Base-by-base conservation (phyloP, 2,888 invertebrate species). In the Phasia obesa region DNA sequence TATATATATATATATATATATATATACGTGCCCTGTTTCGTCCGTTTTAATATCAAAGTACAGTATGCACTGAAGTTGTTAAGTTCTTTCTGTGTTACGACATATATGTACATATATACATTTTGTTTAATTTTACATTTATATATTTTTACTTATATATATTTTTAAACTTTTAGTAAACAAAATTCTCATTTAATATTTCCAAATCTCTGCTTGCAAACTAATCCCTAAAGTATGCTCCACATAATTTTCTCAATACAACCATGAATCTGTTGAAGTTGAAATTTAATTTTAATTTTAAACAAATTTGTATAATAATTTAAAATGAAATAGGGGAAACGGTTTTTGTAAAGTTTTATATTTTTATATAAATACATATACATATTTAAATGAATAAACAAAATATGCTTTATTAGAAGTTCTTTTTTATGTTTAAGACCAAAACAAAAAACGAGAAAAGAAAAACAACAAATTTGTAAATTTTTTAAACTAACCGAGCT, bases 401-500 rank as follows among this genome's bases (percentile, higher is more conserved):
- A 84, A 75, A 80, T 86, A 19, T 84, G 79, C 76, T 84, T 67
- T 69, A 49, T 81, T 85, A 77, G 62, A 80, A 73, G 75, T 79
- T 21, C 38, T 65, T 70, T 11, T 85, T 85, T 85, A 80, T 84
- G 70, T 83, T 86, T 75, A 57, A 76, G 67, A 65, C 57, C 71
- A 53, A 59, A 64, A 64, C 15, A 64, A 49, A 78, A 71, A 44
- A 77, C 55, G 23, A 71, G 27, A 71, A 60, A 84, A 77, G 70
- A 82, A 74, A 85, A 77, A 60, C 77, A 67, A 78, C 75, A 81
- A 86, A 81, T 78, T 86, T 86, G 87, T 88, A 88, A 85, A 81
- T 67, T 70, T 35, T 53, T 23, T 15, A 62, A 69, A 81, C 47
- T 79, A 73, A 84, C 71, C 89, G 89, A 91, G 91, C 91, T 91